Evolutionary conservation across 2,888 invertebrate genomes (phyloP).

Genomic region (Apotomis betuletana): DNA sequence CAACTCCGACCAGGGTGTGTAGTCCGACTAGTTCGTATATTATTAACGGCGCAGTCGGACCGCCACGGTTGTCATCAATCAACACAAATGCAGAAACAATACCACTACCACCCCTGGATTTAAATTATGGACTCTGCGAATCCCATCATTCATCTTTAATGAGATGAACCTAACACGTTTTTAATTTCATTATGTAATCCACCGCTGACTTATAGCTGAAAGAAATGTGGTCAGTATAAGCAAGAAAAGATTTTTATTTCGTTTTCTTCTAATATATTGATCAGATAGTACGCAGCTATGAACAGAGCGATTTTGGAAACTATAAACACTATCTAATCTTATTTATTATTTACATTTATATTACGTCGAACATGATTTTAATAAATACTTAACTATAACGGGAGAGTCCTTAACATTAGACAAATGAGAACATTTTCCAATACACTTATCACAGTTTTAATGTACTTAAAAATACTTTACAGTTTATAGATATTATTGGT

Average conservation of each 20-base stretch:
- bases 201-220: slow-evolving; percentile 1
- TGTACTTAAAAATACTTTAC: slow-evolving; percentile 71
- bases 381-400: slow-evolving; percentile 32
- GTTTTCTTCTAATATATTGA: slow-evolving; percentile 45
- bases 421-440: slow-evolving; percentile 49
- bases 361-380: slow-evolving; percentile 25
- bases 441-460: slow-evolving; percentile 78
- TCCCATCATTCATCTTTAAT: slow-evolving; percentile 29
- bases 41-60: slow-evolving; percentile 43
- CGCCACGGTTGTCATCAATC: slow-evolving; percentile 64
- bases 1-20: slow-evolving; percentile 29
- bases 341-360: slow-evolving; percentile 43
- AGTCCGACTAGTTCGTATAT: slow-evolving; percentile 46
- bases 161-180: slow-evolving; percentile 31
- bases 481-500: slow-evolving; percentile 67
- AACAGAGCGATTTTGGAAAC: slow-evolving; percentile 54
- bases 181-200: slow-evolving; percentile 28
- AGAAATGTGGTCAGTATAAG: neutral
- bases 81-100: slow-evolving; percentile 73
- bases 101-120: slow-evolving; percentile 57
- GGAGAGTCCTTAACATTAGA: slow-evolving; percentile 32
- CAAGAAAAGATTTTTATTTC: slow-evolving; percentile 19
- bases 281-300: slow-evolving; percentile 61
- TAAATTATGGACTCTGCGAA: slow-evolving; percentile 46
- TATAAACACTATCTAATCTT: slow-evolving; percentile 42